Evolutionary conservation across 2,113 vertebrate species (phyloP), one percentile per base, ranked within the genome.

Genomic region (Arothron firmamentum): DNA sequence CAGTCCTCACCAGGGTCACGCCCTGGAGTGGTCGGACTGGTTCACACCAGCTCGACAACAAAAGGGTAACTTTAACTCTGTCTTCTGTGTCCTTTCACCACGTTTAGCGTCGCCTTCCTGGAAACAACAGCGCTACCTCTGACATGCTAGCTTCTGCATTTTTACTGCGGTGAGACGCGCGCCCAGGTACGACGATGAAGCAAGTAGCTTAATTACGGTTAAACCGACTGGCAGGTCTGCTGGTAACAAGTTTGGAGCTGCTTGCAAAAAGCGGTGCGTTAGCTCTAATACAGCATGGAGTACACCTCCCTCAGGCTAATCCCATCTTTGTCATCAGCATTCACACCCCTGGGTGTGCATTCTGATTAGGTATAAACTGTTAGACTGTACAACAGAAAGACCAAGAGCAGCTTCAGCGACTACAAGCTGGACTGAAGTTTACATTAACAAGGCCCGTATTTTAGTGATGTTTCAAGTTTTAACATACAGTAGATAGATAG

Each of bases 1-100:
- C 41, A 10, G 63, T 77, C 84, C 79, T 71, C 75, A 70, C n/a
- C 58, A 57, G 56, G 0, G 48, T 64, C 67, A 74, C 74, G 21
- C 73, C 67, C 65, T 66, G 34, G 75, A 72, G 67, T 69, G 64
- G 71, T 59, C 74, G 34, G 56, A 78, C 85, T 81, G 76, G 82
- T 82, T 84, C 69, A 61, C 75, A 80, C 16, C 21, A 62, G 56
- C 58, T 56, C 4, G 2, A 38, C 34, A 38, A 38, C 34, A 11
- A 12, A 38, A 12, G 9, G 9, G 34, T 9, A 38, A 12, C 34
- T 38, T 38, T 38, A 38, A 38, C 34, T 9, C 34, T 3, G 4
- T 38, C 12, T 38, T 38, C 34, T 38, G 2, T 3, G 12, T 3
- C 34, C 34, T 12, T 31, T 31, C 28, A 9, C 28, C 6, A 1